phyloP scores from a whole-genome alignment of 2,888 invertebrate genomes.

The Petrophora chlorosata region DNA sequence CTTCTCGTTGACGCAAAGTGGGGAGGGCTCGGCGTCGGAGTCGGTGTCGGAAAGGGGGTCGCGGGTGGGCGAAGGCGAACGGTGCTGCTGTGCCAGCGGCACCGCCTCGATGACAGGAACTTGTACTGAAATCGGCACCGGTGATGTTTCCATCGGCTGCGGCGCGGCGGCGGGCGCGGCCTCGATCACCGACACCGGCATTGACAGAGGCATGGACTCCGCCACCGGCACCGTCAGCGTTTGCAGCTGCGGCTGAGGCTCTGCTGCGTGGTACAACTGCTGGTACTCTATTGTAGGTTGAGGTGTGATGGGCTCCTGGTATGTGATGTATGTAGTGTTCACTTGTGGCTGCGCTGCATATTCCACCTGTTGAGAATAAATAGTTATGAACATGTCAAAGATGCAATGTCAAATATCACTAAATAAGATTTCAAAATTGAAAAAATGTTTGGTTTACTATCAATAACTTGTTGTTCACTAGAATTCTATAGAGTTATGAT shows the following conservation, averaged over 20 bases:
- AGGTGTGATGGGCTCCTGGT: conserved; percentile 41
- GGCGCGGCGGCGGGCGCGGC: conserved; percentile 5
- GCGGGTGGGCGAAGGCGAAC: background rate
- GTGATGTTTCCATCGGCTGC: conserved; percentile 24
- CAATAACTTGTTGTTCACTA: too few species aligned
- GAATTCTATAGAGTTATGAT: too few species aligned
- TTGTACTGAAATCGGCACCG: conserved; percentile 21
- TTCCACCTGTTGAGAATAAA: conserved; percentile 44
- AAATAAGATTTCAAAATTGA: background rate
- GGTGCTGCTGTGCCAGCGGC: conserved; percentile 7
- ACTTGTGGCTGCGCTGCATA: conserved; percentile 56
- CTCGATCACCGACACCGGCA: conserved; percentile 13
- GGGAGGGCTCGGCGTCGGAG: conserved; percentile 33
- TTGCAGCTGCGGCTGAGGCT: conserved; percentile 3
- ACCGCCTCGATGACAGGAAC: conserved; percentile 24
- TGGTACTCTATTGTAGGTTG: conserved; percentile 37
- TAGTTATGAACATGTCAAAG: background rate
- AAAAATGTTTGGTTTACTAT: too few species aligned
- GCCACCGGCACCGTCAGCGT: conserved; percentile 10
- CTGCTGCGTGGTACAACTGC: conserved; percentile 9
- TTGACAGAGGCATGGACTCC: conserved; percentile 2
- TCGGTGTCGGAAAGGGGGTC: conserved; percentile 29
- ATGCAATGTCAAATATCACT: background rate
- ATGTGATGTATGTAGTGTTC: conserved; percentile 52
- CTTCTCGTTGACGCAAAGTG: conserved; percentile 87